phyloP scores from a whole-genome alignment of 2,113 vertebrate species.

The Proterorhinus semilunaris region DNA sequence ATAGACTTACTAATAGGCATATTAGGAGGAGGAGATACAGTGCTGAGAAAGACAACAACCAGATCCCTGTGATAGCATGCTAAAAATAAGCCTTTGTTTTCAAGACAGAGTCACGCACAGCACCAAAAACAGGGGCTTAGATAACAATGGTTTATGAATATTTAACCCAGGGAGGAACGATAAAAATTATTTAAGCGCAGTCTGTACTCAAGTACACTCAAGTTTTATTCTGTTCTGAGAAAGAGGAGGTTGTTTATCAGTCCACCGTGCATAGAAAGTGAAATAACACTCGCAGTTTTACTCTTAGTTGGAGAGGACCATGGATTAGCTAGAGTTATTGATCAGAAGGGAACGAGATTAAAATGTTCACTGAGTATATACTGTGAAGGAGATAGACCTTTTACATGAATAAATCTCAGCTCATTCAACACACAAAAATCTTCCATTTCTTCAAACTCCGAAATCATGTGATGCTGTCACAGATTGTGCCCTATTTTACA shows the following conservation, averaged over 20 bases:
- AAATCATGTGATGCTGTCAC: too few relatives aligned
- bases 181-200: constrained; percentile 6
- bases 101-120: constrained; percentile 28
- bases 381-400: not conserved
- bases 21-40: not conserved
- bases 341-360: not conserved
- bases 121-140: not conserved
- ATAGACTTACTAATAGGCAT: not conserved
- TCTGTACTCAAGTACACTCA: constrained; percentile 6
- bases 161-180: constrained; percentile 23
- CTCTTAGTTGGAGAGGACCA: not conserved
- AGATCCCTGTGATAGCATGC: not conserved
- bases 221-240: constrained; percentile 8
- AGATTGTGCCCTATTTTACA: too few relatives aligned
- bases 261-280: not conserved
- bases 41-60: not conserved
- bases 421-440: too few relatives aligned
- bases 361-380: constrained; percentile 1
- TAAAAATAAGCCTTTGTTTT: constrained; percentile 32
- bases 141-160: constrained; percentile 39
- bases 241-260: not conserved
- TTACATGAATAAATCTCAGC: too few relatives aligned
- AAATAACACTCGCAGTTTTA: constrained; percentile 2
- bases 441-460: too few relatives aligned
- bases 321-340: not conserved